These are phyloP conservation scores for Rhagium mordax DNA, from an alignment of 2,888 invertebrate genomes.

Conservation along the genomic window DNA sequence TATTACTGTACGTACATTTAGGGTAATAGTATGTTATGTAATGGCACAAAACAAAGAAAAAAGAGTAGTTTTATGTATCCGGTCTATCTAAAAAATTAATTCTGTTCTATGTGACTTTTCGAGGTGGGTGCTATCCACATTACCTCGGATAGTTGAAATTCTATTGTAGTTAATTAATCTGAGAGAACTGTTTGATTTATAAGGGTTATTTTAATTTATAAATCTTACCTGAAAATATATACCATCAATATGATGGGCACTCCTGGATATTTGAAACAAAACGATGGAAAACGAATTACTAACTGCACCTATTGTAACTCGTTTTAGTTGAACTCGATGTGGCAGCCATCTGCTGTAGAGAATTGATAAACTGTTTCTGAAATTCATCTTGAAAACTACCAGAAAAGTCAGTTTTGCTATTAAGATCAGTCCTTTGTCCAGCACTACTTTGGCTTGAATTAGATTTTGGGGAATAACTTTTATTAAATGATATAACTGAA, in stretches of 20 bases:
- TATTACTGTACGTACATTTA: too few relatives aligned
- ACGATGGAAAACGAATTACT: conserved; percentile 28
- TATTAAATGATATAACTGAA: conserved; percentile 67
- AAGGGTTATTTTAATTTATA: too few relatives aligned
- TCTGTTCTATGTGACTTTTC: too few relatives aligned
- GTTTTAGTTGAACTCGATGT: conserved; percentile 58
- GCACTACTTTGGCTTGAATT: conserved; percentile 30
- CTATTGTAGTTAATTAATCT: too few relatives aligned
- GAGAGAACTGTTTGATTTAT: too few relatives aligned
- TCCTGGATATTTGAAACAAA: conserved; percentile 4
- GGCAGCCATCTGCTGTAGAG: conserved; percentile 52
- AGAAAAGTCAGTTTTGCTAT: conserved; percentile 48
- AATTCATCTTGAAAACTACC: conserved; percentile 67
- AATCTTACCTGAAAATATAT: conserved; percentile 36
- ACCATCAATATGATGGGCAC: conserved; percentile 39
- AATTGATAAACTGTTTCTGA: conserved; percentile 66
- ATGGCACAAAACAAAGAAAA: too few relatives aligned
- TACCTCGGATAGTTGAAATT: too few relatives aligned
- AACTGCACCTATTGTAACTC: conserved; percentile 66
- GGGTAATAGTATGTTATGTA: too few relatives aligned
- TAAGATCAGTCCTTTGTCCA: conserved; percentile 39
- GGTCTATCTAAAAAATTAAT: too few relatives aligned
- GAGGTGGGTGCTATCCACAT: too few relatives aligned
- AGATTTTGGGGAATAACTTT: conserved; percentile 59
- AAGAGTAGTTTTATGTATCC: too few relatives aligned